Evolutionary conservation across 2,888 invertebrate genomes (phyloP).

Genomic region (Limnephilus auricula): DNA sequence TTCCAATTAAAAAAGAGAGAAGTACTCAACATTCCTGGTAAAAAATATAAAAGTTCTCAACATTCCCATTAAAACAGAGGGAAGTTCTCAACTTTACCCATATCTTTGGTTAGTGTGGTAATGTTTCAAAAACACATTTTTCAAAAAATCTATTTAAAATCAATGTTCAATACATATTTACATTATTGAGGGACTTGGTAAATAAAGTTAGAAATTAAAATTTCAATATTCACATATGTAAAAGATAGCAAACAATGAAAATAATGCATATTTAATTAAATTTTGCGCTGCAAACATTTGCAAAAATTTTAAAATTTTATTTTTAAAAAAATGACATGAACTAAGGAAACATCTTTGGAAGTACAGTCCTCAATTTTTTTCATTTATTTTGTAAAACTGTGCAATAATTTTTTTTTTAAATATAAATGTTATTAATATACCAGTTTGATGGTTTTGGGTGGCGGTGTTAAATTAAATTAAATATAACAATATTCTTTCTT

Average conservation of each 20-base stretch:
- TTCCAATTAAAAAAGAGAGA: not conserved
- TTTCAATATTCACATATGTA: not conserved
- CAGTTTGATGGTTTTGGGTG: slow-evolving; percentile 3
- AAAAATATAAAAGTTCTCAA: not conserved
- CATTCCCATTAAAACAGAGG: not conserved
- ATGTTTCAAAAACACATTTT: slow-evolving; percentile 35
- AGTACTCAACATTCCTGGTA: too few relatives aligned
- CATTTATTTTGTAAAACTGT: not conserved
- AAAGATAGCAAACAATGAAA: not conserved
- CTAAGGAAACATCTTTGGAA: not conserved
- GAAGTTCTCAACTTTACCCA: not conserved
- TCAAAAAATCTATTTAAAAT: not conserved
- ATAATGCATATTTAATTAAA: not conserved
- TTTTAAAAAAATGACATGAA: not conserved
- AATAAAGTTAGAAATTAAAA: not conserved
- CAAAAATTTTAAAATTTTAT: not conserved
- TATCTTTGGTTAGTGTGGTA: slow-evolving; percentile 42
- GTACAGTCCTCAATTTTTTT: not conserved
- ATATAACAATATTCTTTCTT: slow-evolving; percentile 35
- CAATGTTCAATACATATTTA: slow-evolving; percentile 14
- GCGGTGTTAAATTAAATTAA: slow-evolving; percentile 23
- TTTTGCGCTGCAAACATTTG: not conserved
- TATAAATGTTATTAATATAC: not conserved
- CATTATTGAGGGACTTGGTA: not conserved
- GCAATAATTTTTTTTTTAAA: not conserved